Evolutionary conservation across 2,797 vertebrate species (phyloP).

Genomic region (Phoebastria nigripes): DNA sequence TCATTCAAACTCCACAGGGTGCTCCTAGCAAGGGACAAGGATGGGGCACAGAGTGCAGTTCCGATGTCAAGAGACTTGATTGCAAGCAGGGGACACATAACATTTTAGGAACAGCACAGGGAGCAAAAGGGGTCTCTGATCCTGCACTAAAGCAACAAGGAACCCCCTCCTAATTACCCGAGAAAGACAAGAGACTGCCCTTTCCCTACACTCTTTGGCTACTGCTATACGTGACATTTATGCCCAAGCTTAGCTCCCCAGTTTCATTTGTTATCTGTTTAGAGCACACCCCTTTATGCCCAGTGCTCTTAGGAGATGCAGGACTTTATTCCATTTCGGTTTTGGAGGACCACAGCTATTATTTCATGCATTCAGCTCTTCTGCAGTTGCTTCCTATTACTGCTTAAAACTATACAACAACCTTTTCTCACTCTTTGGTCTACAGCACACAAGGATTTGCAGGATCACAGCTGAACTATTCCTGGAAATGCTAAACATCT

Average conservation of each 20-base stretch:
- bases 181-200: not conserved
- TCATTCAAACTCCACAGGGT: not conserved
- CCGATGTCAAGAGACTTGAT: not conserved
- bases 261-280: not conserved
- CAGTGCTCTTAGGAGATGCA: not conserved
- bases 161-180: not conserved
- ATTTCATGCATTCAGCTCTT: not conserved
- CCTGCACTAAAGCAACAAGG: not conserved
- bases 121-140: not conserved
- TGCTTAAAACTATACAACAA: not conserved
- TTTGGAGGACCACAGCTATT: not conserved
- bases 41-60: not conserved
- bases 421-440: not conserved
- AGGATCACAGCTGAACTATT: not conserved
- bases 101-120: not conserved
- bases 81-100: not conserved
- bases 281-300: not conserved
- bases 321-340: not conserved
- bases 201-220: not conserved
- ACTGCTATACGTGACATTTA: fast-evolving
- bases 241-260: not conserved
- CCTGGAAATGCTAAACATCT: not conserved
- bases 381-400: not conserved
- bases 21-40: not conserved
- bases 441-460: not conserved